Conservation (phyloP, 2,797 vertebrate genomes). For the Crenuchus spilurus region DNA sequence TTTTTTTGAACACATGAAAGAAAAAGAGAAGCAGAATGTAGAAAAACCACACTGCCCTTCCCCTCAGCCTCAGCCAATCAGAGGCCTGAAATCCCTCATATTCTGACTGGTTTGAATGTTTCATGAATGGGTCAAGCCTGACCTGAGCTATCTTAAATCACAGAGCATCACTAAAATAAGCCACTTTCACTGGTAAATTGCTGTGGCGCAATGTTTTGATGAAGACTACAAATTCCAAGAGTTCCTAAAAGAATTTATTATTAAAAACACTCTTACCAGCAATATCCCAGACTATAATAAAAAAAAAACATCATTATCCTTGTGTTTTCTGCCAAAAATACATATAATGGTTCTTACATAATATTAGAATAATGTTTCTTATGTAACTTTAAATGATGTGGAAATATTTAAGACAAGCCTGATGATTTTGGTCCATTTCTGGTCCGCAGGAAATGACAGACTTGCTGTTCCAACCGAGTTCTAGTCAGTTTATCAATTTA, state of each 20-base stretch:
- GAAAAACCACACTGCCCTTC: slow-evolving; percentile 60
- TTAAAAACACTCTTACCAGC: background rate
- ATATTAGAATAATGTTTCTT: slow-evolving; percentile 38
- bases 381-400: slow-evolving; percentile 39
- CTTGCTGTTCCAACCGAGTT: slow-evolving; percentile 9
- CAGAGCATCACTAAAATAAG: background rate
- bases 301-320: background rate
- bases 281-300: background rate
- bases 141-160: slow-evolving; percentile 1
- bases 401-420: background rate
- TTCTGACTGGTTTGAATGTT: background rate
- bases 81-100: slow-evolving; percentile 33
- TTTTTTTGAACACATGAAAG: slow-evolving; percentile 63
- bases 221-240: background rate
- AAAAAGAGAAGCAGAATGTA: slow-evolving; percentile 42
- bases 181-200: background rate
- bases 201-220: background rate
- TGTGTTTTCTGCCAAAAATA: slow-evolving; percentile 14
- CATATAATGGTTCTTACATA: slow-evolving; percentile 43
- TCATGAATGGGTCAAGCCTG: background rate
- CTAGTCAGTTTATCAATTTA: background rate
- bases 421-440: background rate
- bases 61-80: slow-evolving; percentile 55
- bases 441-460: background rate
- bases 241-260: background rate